Evolutionary conservation across 1,140 invertebrate species (phyloP), one percentile per base, ranked within the genome.

Genomic region (Macrocentrus cingulum): DNA sequence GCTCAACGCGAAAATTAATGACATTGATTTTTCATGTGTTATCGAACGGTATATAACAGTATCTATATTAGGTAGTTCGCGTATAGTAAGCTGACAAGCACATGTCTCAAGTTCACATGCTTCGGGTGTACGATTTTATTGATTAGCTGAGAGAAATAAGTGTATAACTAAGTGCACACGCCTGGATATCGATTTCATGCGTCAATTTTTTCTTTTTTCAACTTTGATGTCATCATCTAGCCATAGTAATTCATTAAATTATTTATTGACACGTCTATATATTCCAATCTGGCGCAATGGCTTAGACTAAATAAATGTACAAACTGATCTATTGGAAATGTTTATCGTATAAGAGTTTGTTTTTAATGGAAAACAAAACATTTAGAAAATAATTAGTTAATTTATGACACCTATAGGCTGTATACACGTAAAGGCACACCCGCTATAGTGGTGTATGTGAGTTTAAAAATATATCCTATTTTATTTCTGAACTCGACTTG

Each of bases 391-490:
- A 11, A 44, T 19, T 11, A 44, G 22, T 44, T 19, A 11, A 15
- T 44, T 44, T 20, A 46, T 9, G 29, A 22, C 11, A n/a, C 22
- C 6, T 20, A 25, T 13, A 25, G 13, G 22, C 20, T 46, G 22
- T 25, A 46, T 6, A 13, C 18, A 29, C 25, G 25, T 29, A 29
- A 9, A 5, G 9, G 25, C 25, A 29, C 4, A 29, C 25, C 4
- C 25, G 25, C 4, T 9, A 9, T 39, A n/a, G 7, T 13, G 13
- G 8, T 8, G 36, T 13, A 39, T 39, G 39, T 15, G 44, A 45
- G 52, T 37, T 60, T 60, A 55, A 60, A 60, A 60, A 60, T 60
- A 60, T 44, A 49, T 60, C n/a, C 45, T 55, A n/a, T n/a, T 54
- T 48, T 60, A 48, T 49, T 60, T 52, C 25, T 49, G 52, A 53